phyloP scores from a whole-genome alignment of 2,797 vertebrate species.

The Acropternis orthonyx region DNA sequence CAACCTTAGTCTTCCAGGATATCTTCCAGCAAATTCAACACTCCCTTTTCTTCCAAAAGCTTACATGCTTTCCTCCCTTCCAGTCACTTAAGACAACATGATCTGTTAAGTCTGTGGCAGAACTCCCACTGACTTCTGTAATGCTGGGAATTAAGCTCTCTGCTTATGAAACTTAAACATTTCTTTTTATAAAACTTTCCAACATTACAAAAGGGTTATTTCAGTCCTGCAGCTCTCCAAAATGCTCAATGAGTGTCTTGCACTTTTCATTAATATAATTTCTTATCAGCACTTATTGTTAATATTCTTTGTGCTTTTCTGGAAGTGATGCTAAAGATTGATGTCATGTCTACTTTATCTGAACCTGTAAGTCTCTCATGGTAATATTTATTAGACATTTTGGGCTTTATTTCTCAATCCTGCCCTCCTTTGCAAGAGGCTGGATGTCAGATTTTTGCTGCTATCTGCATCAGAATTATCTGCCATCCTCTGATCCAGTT shows the following conservation, averaged over 20 bases:
- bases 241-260: background rate
- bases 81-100: background rate
- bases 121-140: constrained; percentile 39
- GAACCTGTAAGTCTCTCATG: background rate
- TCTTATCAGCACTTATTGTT: background rate
- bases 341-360: background rate
- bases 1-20: constrained; percentile 7
- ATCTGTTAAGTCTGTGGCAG: constrained; percentile 21
- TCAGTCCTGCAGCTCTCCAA: background rate
- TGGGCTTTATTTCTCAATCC: background rate
- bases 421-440: background rate
- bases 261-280: background rate
- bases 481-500: background rate
- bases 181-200: constrained; percentile 13
- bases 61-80: background rate
- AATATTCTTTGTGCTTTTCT: background rate
- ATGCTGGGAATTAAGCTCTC: constrained; percentile 5
- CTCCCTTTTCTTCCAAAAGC: constrained; percentile 16
- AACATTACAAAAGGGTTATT: background rate
- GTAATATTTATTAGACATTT: background rate
- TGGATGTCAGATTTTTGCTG: background rate
- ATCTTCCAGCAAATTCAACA: constrained; percentile 20
- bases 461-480: background rate
- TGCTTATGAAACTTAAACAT: background rate
- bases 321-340: background rate